Conservation (phyloP, 2,888 invertebrate species). For the Ametastegia equiseti region DNA sequence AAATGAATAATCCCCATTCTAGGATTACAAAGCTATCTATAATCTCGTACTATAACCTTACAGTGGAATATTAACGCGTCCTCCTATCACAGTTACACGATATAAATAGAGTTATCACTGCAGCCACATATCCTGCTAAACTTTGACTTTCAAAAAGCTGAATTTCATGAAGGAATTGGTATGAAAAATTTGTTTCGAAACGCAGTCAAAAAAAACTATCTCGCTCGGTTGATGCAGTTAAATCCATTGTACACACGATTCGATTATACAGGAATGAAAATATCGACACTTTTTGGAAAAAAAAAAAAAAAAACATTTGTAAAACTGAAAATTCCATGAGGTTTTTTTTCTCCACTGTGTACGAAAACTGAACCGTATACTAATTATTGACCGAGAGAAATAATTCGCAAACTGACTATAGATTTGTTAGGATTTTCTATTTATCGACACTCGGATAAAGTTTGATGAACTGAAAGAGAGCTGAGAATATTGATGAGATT, state of each 20-base stretch:
- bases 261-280: not conserved
- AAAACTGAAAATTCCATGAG: not conserved
- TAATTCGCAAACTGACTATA: no score
- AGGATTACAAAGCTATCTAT: slow-evolving; percentile 11
- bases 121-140: not conserved
- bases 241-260: not conserved
- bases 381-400: not conserved
- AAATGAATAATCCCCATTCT: not conserved
- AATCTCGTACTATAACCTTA: not conserved
- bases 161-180: not conserved
- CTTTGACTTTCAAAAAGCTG: not conserved
- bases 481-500: not conserved
- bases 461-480: not conserved
- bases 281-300: not conserved
- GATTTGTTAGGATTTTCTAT: no score
- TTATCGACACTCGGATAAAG: no score
- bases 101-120: not conserved
- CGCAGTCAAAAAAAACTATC: not conserved
- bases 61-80: not conserved
- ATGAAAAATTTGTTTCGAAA: not conserved
- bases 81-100: not conserved
- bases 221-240: not conserved
- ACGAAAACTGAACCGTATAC: not conserved
- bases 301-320: not conserved
- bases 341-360: not conserved